phyloP scores from a whole-genome alignment of 2,888 invertebrate species.

The Scelioninae gen. 1 region DNA sequence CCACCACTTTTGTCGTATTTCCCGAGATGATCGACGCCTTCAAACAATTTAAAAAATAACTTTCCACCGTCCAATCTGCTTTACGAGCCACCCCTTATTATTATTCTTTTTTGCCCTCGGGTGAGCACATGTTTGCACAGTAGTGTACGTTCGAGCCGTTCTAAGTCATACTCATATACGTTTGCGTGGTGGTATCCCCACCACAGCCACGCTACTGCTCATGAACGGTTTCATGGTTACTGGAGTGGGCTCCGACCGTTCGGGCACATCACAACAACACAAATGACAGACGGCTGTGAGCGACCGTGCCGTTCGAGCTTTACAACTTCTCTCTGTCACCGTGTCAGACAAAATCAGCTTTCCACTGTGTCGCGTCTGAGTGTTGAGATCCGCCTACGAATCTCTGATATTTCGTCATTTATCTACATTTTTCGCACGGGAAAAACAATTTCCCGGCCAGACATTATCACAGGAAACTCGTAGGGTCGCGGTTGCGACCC shows the following conservation, averaged over 20 bases:
- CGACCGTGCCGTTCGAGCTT: conserved; percentile 39
- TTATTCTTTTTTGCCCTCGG: conserved; percentile 32
- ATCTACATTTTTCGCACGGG: conserved; percentile 3
- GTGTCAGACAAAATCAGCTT: conserved; percentile 10
- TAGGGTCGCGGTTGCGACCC: conserved; percentile 49
- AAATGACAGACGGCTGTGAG: conserved; percentile 54
- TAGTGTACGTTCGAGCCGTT: conserved; percentile 27
- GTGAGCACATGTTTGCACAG: conserved; percentile 37
- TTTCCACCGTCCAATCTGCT: conserved; percentile 26
- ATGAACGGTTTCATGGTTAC: conserved; percentile 69
- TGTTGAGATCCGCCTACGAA: conserved; percentile 21
- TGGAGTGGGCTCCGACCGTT: conserved; percentile 63
- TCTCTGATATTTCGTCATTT: conserved; percentile 19
- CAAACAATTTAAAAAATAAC: conserved; percentile 31
- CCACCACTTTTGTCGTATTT: not conserved
- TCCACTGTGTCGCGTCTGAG: conserved; percentile 21
- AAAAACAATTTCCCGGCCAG: conserved; percentile 17
- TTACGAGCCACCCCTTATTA: conserved; percentile 21
- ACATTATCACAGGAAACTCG: conserved; percentile 10
- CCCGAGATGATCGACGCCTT: not conserved
- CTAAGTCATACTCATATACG: conserved; percentile 25
- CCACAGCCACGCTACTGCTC: conserved; percentile 28
- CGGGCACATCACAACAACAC: conserved; percentile 63
- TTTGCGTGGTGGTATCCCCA: conserved; percentile 54
- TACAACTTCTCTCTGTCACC: conserved; percentile 6